Evolutionary conservation across 2,888 invertebrate genomes (phyloP), one percentile per base, ranked within the genome.

Genomic region (Dilophus febrilis): DNA sequence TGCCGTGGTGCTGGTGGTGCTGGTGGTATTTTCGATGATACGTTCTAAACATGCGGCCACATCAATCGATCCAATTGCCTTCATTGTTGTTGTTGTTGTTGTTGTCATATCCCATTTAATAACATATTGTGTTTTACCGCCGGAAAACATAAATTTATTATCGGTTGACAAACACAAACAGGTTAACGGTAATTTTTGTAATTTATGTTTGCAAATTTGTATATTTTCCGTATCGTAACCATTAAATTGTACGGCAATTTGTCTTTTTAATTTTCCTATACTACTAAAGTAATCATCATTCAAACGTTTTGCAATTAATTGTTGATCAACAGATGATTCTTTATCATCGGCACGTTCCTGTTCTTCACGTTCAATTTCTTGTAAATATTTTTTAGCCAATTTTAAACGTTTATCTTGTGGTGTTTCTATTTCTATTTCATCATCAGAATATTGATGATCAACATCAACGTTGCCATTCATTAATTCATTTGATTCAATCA

Each of bases 361-460:
- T 56, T 85, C 85, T 66, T 86, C 79, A 53, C 72, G 75, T 60
- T 84, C 80, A 34, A 94, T 80, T 66, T 90, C 84, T 52, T 82
- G 70, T 28, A 95, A 65, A 60, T 91, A 91, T 55, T 84, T 74
- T 57, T 92, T 92, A 0, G 94, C 91, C 44, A 94, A 61, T 34
- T 91, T 72, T 37, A 94, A 56, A 48, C 86, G 82, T 56, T 92
- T 94, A 53, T 94, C 87, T 57, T 92, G 90, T 0, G 81, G 77
- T 2, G 87, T 90, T 60, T 90, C 85, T 13, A 22, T 7, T 47
- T 77, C 76, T 50, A 76, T 76, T 47, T 74, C 75, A 0, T 44
- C 44, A 13, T 56, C 52, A 39, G 56, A 55, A 3, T 51, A 53
- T 40, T 37, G 29, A 8, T 42, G 47, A 4, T 39, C 44, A 4